Conservation (phyloP, 2,113 vertebrate genomes). For the Pitta sordida region DNA sequence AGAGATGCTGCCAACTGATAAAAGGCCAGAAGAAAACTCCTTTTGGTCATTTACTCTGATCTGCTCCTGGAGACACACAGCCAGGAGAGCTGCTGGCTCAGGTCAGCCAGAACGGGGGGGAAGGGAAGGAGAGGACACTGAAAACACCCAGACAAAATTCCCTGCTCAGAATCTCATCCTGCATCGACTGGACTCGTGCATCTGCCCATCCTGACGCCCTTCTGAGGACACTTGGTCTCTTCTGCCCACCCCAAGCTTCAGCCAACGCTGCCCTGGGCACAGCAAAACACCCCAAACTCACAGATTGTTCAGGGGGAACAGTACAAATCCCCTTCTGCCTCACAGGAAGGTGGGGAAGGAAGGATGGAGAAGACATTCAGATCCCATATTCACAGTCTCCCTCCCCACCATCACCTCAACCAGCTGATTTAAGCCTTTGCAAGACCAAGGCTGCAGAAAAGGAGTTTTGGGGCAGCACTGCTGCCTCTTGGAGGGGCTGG, state of each 20-base stretch:
- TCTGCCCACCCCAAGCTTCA: rapidly evolving
- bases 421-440: neutral
- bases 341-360: neutral
- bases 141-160: neutral
- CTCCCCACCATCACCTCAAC: neutral
- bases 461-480: neutral
- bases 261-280: neutral
- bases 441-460: neutral
- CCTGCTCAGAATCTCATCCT: neutral
- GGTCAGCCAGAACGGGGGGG: neutral
- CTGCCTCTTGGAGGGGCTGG: neutral
- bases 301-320: neutral
- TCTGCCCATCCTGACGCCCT: neutral
- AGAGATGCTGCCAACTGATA: neutral
- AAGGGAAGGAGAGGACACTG: neutral
- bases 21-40: neutral
- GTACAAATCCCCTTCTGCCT: rapidly evolving
- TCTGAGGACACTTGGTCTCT: neutral
- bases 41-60: neutral
- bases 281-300: rapidly evolving
- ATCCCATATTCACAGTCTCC: neutral
- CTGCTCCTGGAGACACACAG: neutral
- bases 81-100: neutral
- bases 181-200: neutral
- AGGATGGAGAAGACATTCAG: neutral